Evolutionary conservation across 1,140 invertebrate genomes (phyloP), one percentile per base, ranked within the genome.

Genomic region (Magallana angulata): DNA sequence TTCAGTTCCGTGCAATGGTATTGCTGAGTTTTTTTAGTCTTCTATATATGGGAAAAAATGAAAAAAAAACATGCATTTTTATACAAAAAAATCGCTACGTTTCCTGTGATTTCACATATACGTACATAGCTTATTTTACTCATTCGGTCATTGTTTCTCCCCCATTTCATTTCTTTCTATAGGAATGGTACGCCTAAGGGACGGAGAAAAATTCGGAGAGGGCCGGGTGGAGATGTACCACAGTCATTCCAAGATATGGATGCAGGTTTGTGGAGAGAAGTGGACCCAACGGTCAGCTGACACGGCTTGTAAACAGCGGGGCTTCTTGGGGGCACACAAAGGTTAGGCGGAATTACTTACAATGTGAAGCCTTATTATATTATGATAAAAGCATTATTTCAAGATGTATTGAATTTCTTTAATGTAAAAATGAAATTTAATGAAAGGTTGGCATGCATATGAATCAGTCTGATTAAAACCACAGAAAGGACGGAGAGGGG

Each of bases 261-360:
- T 88, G 11, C 89, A 86, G 36, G 86, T 92, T 9, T 94, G 92
- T 90, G 91, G 86, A 16, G 89, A 92, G 14, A 88, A 90, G 60
- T 93, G 93, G 93, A 89, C 90, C 14, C 80, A 89, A 30, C 16
- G 59, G 1, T 84, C 88, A 14, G 92, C 92, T 6, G 89, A 92
- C 85, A 88, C 93, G 0, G 89, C 89, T 12, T 94, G 94, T 82
- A 91, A 88, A 88, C 94, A 94, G 84, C 86, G 92, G 11, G 93
- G 94, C 16, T 91, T 92, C 60, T 86, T 91, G 6, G 92, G 90
- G 60, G 93, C 91, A 7, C 83, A 90, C 86, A 80, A 76, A n/a
- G 92, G 93, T 94, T 24, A 87, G 85, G 36, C 36, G 36, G 36
- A 48, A 48, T 48, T 48, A 48, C 36, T 48, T 48, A 48, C 36